Evolutionary conservation across 2,888 invertebrate genomes (phyloP).

Genomic region (Microdon myrmicae): DNA sequence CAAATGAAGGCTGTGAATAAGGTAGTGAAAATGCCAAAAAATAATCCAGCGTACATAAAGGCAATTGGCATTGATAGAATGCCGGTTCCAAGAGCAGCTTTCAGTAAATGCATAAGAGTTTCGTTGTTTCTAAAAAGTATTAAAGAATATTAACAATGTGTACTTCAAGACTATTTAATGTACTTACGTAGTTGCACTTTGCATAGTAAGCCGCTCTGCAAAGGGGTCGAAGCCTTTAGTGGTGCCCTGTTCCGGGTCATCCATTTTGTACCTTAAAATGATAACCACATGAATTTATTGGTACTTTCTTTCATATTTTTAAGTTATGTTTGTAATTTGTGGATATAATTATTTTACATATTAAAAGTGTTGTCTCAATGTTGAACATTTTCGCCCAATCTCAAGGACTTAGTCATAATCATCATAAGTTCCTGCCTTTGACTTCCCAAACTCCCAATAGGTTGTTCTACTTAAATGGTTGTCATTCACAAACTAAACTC

Average conservation of each 20-base stretch:
- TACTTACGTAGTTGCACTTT: conserved; percentile 85
- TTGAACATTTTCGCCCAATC: too few species aligned
- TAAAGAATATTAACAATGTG: conserved; percentile 1
- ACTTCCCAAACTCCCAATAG: too few species aligned
- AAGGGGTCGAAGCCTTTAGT: conserved; percentile 79
- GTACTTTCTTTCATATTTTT: too few species aligned
- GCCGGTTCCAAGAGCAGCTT: conserved; percentile 96
- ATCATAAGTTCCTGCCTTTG: too few species aligned
- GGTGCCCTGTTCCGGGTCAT: conserved; percentile 73
- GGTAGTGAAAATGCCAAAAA: conserved; percentile 85
- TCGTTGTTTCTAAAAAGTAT: conserved; percentile 80
- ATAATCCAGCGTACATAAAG: conserved; percentile 86
- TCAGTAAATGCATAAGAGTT: conserved; percentile 91
- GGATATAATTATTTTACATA: too few species aligned
- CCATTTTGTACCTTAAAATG: conserved; percentile 61
- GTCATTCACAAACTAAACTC: too few species aligned
- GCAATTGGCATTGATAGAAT: conserved; percentile 95
- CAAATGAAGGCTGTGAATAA: conserved; percentile 87
- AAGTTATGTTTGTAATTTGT: too few species aligned
- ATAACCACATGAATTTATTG: conserved; percentile 41
- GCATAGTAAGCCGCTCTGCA: conserved; percentile 72
- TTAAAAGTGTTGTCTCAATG: too few species aligned
- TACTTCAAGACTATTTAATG: conserved; percentile 5
- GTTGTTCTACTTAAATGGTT: too few species aligned
- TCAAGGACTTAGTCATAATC: too few species aligned